These are phyloP conservation scores for Drosophila arizonae DNA, from an alignment of 1,140 invertebrate genomes.

Conservation along the genomic window DNA sequence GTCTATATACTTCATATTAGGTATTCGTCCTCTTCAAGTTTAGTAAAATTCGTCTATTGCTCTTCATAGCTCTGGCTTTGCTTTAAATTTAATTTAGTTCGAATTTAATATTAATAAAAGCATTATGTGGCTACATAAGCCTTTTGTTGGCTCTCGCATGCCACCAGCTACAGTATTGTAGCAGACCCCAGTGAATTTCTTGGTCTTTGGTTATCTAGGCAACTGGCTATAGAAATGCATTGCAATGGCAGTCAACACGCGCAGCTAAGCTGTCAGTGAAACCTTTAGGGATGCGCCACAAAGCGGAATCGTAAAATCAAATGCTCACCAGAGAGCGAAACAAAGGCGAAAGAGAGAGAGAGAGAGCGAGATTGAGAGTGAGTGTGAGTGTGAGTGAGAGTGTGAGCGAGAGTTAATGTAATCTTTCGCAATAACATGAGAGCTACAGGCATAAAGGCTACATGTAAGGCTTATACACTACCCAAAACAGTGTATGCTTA, in stretches of 20 bases:
- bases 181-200: not conserved
- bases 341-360: not conserved
- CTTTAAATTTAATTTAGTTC: too few species aligned
- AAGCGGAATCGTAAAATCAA: slow-evolving; percentile 5
- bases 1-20: too few species aligned
- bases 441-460: not conserved
- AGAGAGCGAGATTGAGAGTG: not conserved
- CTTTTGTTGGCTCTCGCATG: too few species aligned
- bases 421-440: not conserved
- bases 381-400: not conserved
- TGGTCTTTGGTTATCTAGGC: not conserved
- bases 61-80: too few species aligned
- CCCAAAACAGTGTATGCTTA: too few species aligned
- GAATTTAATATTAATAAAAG: too few species aligned
- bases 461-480: not conserved
- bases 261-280: slow-evolving; percentile 2
- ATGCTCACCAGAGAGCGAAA: not conserved
- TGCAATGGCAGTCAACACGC: not conserved
- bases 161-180: too few species aligned
- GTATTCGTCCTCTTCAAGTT: too few species aligned
- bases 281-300: slow-evolving; percentile 5
- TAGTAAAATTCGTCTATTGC: too few species aligned
- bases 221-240: not conserved
- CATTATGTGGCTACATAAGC: too few species aligned
- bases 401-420: too few species aligned